A percentile compares a stretch with the other conserved stretches of the same genome.
These are phyloP conservation scores for Cephus sareptanus DNA, from an alignment of 2,888 invertebrate species.

Conservation along the genomic window DNA sequence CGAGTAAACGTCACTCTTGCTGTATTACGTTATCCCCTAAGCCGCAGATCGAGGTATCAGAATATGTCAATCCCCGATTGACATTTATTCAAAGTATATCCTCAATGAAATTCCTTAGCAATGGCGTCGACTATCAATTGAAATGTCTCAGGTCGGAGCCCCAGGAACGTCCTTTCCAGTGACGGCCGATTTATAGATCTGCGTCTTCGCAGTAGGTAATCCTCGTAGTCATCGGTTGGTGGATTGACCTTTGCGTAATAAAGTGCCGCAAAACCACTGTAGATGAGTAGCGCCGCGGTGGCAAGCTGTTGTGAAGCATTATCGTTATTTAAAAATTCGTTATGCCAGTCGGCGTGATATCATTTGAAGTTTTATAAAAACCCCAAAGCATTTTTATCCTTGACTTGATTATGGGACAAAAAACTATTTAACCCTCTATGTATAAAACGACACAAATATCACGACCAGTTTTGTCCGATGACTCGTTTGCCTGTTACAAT, in stretches of 20 bases:
- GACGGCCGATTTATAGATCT: slow-evolving; percentile 64
- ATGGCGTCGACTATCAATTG: slow-evolving; percentile 76
- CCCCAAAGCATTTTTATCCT: not conserved
- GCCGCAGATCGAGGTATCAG: not conserved
- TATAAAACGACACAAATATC: not conserved
- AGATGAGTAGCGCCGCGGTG: slow-evolving; percentile 82
- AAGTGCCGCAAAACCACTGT: slow-evolving; percentile 87
- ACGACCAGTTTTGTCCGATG: not conserved
- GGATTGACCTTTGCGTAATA: slow-evolving; percentile 91
- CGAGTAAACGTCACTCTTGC: not conserved
- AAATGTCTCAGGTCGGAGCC: slow-evolving; percentile 73
- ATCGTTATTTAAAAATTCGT: slow-evolving; percentile 2
- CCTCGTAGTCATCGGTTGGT: slow-evolving; percentile 79
- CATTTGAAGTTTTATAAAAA: not conserved
- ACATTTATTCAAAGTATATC: not conserved
- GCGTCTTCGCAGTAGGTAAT: slow-evolving; percentile 77
- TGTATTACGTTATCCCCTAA: not conserved
- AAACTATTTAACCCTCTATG: not conserved
- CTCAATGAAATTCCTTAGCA: slow-evolving; percentile 62
- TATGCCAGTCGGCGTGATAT: not conserved
- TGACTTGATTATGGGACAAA: not conserved
- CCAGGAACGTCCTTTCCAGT: slow-evolving; percentile 61
- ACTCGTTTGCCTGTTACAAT: not conserved
- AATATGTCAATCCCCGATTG: not conserved
- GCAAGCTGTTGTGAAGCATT: slow-evolving; percentile 73